These are phyloP conservation scores for Carassius auratus DNA, from an alignment of 2,113 vertebrate species.

Conservation along the genomic window DNA sequence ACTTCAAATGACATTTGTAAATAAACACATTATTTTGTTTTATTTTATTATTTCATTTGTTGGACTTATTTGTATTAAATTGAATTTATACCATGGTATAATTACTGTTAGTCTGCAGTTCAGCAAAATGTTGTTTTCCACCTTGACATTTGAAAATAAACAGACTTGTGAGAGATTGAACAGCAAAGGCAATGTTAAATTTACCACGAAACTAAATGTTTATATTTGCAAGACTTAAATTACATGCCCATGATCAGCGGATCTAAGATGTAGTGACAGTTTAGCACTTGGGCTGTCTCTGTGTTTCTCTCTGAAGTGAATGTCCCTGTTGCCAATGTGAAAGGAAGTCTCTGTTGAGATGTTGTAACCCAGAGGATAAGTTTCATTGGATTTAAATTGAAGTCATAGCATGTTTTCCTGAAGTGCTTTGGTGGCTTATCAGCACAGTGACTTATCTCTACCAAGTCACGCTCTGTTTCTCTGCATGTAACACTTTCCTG, in stretches of 20 bases:
- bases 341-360: neutral
- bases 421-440: conserved; percentile 27
- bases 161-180: neutral
- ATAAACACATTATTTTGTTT: neutral
- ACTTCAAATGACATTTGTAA: neutral
- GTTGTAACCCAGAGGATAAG: neutral
- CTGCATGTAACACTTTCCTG: conserved; percentile 23
- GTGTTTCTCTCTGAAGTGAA: neutral
- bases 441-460: neutral
- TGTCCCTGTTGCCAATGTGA: neutral
- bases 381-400: neutral
- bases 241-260: neutral
- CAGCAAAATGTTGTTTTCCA: neutral
- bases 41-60: neutral
- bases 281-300: neutral
- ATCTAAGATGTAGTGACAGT: neutral
- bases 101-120: neutral
- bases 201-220: neutral
- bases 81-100: too few relatives aligned
- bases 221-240: neutral
- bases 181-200: neutral
- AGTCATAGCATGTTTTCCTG: conserved; percentile 7
- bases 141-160: neutral
- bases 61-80: too few relatives aligned
- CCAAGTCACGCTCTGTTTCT: conserved; percentile 17